Percentiles rank a stretch among this genome's conserved stretches.
These are phyloP conservation scores for Myotis yumanensis DNA, from an alignment of 2,113 vertebrate genomes.

Conservation along the genomic window DNA sequence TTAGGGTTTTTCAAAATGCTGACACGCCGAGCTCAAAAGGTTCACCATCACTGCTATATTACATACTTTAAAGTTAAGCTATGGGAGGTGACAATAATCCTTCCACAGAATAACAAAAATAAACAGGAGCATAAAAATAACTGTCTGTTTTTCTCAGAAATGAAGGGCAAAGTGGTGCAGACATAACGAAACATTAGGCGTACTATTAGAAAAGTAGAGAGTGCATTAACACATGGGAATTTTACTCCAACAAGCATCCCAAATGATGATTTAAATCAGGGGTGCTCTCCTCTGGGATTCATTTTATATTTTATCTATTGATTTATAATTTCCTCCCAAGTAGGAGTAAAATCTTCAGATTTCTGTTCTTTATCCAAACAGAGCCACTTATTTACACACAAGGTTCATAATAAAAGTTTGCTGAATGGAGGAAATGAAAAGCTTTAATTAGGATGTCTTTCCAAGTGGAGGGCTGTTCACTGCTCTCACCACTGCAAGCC, in stretches of 20 bases:
- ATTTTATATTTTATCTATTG: background rate
- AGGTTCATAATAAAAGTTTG: background rate
- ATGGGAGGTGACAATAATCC: slow-evolving; percentile 4
- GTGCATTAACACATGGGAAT: background rate
- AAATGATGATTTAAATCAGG: background rate
- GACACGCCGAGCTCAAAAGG: too few relatives aligned
- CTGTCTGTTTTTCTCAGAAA: background rate
- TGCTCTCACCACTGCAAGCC: slow-evolving; percentile 23
- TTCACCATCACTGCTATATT: background rate
- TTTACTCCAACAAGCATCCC: background rate
- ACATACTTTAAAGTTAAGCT: background rate
- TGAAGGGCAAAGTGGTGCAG: background rate
- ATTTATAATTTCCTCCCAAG: background rate
- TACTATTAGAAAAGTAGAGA: background rate
- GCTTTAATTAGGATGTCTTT: slow-evolving; percentile 25
- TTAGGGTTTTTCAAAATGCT: too few relatives aligned
- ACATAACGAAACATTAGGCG: background rate
- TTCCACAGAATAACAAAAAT: background rate
- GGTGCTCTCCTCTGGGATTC: background rate
- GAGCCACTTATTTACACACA: background rate
- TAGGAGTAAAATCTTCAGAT: background rate
- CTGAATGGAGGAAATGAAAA: slow-evolving; percentile 10
- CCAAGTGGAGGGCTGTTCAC: background rate
- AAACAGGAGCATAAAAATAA: background rate
- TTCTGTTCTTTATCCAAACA: background rate